Evolutionary conservation across 2,113 vertebrate genomes (phyloP).

Genomic region (Thomomys bottae): DNA sequence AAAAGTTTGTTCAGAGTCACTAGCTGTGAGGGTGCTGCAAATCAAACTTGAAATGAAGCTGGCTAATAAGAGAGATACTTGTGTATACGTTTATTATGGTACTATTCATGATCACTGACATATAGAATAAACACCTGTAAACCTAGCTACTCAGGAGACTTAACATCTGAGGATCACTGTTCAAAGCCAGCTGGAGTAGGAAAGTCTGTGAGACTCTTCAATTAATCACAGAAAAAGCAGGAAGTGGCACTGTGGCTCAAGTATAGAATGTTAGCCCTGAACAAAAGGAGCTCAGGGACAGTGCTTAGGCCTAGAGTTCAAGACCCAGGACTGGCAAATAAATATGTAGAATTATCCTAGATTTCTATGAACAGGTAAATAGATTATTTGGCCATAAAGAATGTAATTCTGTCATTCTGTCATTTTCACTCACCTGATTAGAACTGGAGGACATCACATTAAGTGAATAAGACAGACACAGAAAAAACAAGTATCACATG

Average conservation of each 20-base stretch:
- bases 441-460: not conserved
- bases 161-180: no score
- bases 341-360: not conserved
- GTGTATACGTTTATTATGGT: not conserved
- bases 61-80: not conserved
- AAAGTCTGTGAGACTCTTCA: no score
- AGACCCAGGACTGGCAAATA: no score
- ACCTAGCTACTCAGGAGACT: no score
- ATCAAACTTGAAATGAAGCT: not conserved
- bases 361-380: not conserved
- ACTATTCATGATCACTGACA: not conserved
- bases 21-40: not conserved
- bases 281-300: no score
- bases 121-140: not conserved
- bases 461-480: not conserved
- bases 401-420: not conserved
- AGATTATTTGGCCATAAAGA: not conserved
- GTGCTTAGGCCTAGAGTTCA: no score
- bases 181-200: no score
- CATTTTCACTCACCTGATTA: not conserved
- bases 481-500: not conserved
- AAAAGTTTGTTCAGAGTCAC: not conserved
- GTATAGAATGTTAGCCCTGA: no score
- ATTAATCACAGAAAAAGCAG: no score
- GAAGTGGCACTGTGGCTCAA: no score